Conservation (phyloP, 2,888 invertebrate species). For the Hecatera dysodea region DNA sequence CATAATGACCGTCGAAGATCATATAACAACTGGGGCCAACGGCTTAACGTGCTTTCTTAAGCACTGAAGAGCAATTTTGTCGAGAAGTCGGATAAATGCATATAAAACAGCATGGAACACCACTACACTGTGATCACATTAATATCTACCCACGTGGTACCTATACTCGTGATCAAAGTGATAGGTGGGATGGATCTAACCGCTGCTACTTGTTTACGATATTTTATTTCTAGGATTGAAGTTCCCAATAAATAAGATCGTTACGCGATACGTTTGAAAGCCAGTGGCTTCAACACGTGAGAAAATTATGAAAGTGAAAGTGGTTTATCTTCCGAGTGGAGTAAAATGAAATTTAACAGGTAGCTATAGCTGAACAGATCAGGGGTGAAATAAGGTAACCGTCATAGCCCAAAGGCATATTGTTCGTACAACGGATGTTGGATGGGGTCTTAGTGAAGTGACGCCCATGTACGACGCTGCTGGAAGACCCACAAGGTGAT, state of each 20-base stretch:
- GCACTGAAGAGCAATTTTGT: background rate
- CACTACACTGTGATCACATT: background rate
- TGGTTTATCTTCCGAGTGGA: background rate
- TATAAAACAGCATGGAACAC: conserved; percentile 23
- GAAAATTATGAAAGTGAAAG: background rate
- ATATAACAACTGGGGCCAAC: too few species aligned
- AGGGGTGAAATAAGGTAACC: too few species aligned
- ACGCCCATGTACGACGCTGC: too few species aligned
- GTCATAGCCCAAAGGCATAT: too few species aligned
- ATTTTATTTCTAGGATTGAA: background rate
- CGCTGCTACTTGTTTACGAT: conserved; percentile 16
- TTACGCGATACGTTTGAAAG: background rate
- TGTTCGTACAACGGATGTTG: too few species aligned
- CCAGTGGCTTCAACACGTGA: background rate
- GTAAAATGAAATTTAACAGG: background rate
- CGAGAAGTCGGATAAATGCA: conserved; percentile 6
- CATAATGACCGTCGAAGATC: too few species aligned
- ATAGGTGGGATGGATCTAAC: conserved; percentile 16
- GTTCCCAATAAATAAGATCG: conserved; percentile 19
- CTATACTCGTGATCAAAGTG: conserved; percentile 2
- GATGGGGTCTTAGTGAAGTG: too few species aligned
- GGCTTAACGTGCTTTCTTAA: too few species aligned
- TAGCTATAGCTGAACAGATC: background rate
- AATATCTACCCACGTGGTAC: conserved; percentile 19
- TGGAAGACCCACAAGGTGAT: too few species aligned